Evolutionary conservation across 2,113 vertebrate species (phyloP), one percentile per base, ranked within the genome.

Genomic region (Triplophysa siluroides): DNA sequence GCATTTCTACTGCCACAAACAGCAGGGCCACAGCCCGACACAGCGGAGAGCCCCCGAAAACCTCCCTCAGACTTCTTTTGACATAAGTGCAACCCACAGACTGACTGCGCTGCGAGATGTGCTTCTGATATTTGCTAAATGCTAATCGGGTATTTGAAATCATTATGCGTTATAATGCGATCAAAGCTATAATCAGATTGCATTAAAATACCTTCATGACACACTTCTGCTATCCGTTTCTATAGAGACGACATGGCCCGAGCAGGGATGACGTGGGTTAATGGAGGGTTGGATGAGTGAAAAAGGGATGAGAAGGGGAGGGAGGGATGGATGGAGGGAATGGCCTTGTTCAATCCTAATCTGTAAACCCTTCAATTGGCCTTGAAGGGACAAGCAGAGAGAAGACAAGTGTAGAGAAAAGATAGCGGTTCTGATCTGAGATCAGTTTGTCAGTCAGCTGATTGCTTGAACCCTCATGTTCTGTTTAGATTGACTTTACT

Each of bases 101-200:
- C 67, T 66, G 62, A 87, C 88, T 84, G 85, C 88, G 80, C 88
- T 85, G 85, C 80, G 83, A 87, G 72, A 80, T 83, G 56, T 11
- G n/a, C 79, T 82, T 81, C 85, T 85, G 84, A 76, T 76, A 81
- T 85, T 80, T 87, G 84, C 89, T 89, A 89, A 87, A 90, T 82
- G 84, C 87, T 93, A 93, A 95, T 92, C 92, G 43, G 84, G 83
- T 92, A 90, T 92, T 93, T 93, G 91, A 88, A 89, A 91, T 93
- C 89, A 90, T 90, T 91, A 90, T 93, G 91, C 85, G 82, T 70
- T 90, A 93, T 93, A 93, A 94, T 91, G 91, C 90, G 92, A 93
- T 95, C 93, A 93, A 89, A 87, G 88, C 87, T 85, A 82, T 95
- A 95, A 95, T 95, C 94, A 92, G 93, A 93, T 95, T 94, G 89